Evolutionary conservation across 1,140 invertebrate genomes (phyloP).

Genomic region (Andrena cerasifolii): DNA sequence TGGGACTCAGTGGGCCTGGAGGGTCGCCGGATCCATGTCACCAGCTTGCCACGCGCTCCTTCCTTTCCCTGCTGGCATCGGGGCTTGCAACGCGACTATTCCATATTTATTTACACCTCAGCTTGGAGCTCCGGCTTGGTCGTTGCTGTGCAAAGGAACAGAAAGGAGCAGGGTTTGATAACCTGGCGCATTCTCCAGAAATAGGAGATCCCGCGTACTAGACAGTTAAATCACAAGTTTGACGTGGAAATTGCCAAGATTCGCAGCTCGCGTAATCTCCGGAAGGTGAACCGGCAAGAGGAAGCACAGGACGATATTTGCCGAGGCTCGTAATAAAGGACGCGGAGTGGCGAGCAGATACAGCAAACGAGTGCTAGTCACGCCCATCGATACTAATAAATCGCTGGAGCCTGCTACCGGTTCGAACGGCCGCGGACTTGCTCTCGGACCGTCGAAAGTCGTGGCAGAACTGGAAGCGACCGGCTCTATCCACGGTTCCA

Average conservation of each 20-base stretch:
- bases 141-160: no score
- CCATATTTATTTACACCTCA: no score
- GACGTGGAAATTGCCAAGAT: no score
- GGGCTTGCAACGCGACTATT: no score
- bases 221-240: no score
- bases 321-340: not conserved
- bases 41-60: conserved; percentile 34
- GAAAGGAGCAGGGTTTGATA: no score
- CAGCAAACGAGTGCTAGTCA: conserved; percentile 36
- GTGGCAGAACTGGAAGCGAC: not conserved
- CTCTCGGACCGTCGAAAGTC: not conserved
- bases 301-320: not conserved
- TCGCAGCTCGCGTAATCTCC: no score
- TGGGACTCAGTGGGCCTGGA: not conserved
- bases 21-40: not conserved
- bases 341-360: not conserved
- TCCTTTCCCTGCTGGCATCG: not conserved
- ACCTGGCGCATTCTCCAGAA: no score
- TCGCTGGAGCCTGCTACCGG: conserved; percentile 27
- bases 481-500: conserved; percentile 1
- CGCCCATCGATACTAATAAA: conserved; percentile 55
- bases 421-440: not conserved
- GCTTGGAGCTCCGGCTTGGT: no score
- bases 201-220: no score
- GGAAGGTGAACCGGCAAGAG: no score